Evolutionary conservation across 2,113 vertebrate species (phyloP), one percentile per base, ranked within the genome.

Genomic region (Rhabdornis inornatus): DNA sequence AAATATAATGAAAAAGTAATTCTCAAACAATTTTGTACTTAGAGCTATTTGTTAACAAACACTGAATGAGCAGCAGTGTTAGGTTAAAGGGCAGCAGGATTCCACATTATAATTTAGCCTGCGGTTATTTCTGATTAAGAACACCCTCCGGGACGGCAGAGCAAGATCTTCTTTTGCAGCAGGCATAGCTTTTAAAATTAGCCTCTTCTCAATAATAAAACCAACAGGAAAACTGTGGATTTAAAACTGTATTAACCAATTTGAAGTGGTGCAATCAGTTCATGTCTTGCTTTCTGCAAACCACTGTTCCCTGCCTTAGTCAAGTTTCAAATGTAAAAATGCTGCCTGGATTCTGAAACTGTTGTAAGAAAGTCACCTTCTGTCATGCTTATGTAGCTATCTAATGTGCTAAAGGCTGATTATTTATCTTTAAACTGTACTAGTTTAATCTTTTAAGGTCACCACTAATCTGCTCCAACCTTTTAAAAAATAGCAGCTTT

Each of bases 111-210:
- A 96, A 97, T 96, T 97, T 98, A 97, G 96, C 98, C 98, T 97
- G 95, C 90, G 97, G 98, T 98, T 98, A 97, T 97, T 98, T 98
- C 97, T 98, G 98, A 98, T 97, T 98, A 97, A 98, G 97, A 98
- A 98, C 95, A 98, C 97, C 98, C 98, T 98, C 96, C 90, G 96
- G 98, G 98, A 98, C 91, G 92, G 94, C 94, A 96, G 92, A 98
- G 98, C 89, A 95, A 97, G 96, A 98, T 97, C 93, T 92, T 96
- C 97, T 97, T 98, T 98, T 97, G 94, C 87, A 97, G 88, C 93
- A 96, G 64, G 95, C 95, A 90, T 2, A 87, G 95, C 94, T 96
- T 97, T 98, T 94, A 92, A 97, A 98, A 97, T 96, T 91, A 96
- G 84, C 83, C 90, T 96, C 74, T 92, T 95, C 89, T 95, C 92